Conservation (phyloP, 2,888 invertebrate species). For the Dasysyrphus tricinctus region DNA sequence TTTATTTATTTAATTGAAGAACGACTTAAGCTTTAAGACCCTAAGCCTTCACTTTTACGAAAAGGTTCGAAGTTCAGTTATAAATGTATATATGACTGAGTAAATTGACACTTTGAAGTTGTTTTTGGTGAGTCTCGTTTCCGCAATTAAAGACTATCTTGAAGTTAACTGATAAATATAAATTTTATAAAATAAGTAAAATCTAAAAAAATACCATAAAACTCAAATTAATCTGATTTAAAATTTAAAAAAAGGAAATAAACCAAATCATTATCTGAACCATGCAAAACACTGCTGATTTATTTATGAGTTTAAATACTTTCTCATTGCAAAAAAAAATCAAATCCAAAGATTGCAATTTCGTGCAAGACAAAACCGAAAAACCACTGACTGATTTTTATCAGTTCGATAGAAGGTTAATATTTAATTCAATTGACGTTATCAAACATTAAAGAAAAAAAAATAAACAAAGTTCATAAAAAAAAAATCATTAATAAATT, state of each 20-base stretch:
- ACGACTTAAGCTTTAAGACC: too few relatives aligned
- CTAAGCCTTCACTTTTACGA: too few relatives aligned
- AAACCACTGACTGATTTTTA: neutral
- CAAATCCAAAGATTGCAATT: slow-evolving; percentile 3
- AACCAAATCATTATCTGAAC: neutral
- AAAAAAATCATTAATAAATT: neutral
- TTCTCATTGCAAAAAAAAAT: neutral
- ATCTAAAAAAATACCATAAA: neutral
- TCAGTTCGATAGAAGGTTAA: neutral
- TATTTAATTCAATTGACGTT: neutral
- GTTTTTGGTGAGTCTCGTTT: neutral
- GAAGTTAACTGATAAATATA: neutral
- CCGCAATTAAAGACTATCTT: neutral
- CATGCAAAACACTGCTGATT: slow-evolving; percentile 9
- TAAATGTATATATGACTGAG: neutral
- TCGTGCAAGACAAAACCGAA: neutral
- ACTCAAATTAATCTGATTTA: neutral
- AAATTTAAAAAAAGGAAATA: neutral
- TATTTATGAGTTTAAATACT: neutral
- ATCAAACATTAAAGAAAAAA: neutral
- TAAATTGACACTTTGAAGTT: neutral
- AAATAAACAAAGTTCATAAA: slow-evolving; percentile 2
- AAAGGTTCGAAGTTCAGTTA: too few relatives aligned
- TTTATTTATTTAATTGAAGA: too few relatives aligned
- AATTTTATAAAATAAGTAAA: neutral